Conservation (phyloP, 2,797 vertebrate genomes). For the Trachops cirrhosus region DNA sequence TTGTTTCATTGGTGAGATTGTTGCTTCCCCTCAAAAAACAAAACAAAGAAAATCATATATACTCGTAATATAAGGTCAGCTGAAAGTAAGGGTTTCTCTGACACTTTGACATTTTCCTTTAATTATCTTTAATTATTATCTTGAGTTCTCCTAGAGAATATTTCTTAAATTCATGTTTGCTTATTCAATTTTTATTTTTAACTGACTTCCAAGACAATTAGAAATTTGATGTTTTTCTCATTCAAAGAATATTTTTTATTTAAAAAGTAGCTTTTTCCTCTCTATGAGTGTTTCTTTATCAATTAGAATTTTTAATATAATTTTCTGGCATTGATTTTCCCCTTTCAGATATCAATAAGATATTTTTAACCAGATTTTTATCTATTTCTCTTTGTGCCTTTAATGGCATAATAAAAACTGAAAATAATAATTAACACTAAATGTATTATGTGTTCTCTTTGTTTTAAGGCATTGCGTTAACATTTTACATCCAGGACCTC, state of each 20-base stretch:
- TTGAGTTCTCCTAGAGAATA: background rate
- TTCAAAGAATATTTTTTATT: background rate
- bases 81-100: background rate
- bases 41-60: background rate
- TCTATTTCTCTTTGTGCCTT: background rate
- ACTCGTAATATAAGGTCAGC: background rate
- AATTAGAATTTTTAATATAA: background rate
- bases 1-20: background rate
- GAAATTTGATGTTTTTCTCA: background rate
- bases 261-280: background rate
- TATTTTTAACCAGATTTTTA: background rate
- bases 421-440: slow-evolving; percentile 16
- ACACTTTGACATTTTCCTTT: background rate
- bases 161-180: background rate
- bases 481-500: slow-evolving; percentile 13
- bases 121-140: background rate
- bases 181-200: background rate
- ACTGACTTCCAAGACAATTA: background rate
- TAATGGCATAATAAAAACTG: background rate
- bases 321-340: background rate
- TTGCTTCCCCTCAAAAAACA: background rate
- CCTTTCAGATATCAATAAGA: background rate
- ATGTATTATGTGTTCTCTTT: background rate
- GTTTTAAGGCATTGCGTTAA: slow-evolving; percentile 5
- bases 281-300: background rate